Conservation (phyloP, 2,888 invertebrate species). For the Tinea trinotella region DNA sequence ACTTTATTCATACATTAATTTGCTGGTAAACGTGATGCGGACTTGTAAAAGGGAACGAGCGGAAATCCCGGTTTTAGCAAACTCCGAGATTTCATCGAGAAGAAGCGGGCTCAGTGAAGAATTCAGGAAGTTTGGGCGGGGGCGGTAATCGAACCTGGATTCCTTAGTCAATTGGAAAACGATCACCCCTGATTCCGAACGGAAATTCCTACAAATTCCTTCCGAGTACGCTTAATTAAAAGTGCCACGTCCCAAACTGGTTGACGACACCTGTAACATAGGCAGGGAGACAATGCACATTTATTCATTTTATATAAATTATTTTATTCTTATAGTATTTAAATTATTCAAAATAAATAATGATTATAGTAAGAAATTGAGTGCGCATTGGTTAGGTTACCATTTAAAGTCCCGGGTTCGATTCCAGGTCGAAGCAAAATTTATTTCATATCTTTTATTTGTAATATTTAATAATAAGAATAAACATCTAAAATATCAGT, state of each 20-base stretch:
- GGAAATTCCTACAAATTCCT: constrained; percentile 16
- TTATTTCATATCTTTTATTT: too few relatives aligned
- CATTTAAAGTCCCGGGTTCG: too few relatives aligned
- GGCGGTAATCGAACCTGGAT: constrained; percentile 49
- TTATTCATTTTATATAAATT: not conserved
- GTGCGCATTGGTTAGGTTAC: too few relatives aligned
- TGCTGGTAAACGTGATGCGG: not conserved
- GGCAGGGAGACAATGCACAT: not conserved
- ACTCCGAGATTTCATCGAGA: not conserved
- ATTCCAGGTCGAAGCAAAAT: too few relatives aligned
- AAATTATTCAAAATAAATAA: too few relatives aligned
- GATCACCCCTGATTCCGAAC: constrained; percentile 15
- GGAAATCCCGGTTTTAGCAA: constrained; percentile 7
- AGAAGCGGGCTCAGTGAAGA: constrained; percentile 33
- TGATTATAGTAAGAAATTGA: too few relatives aligned
- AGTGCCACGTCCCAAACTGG: constrained; percentile 13
- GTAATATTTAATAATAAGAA: too few relatives aligned
- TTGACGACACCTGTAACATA: constrained; percentile 17
- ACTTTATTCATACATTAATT: not conserved
- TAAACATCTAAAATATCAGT: too few relatives aligned
- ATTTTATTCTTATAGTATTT: too few relatives aligned
- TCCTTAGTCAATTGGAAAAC: constrained; percentile 34
- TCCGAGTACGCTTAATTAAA: constrained; percentile 16
- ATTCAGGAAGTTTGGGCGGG: constrained; percentile 38
- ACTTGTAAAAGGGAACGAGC: not conserved